phyloP scores from a whole-genome alignment of 2,797 vertebrate genomes.

The Periophthalmus magnuspinnatus region DNA sequence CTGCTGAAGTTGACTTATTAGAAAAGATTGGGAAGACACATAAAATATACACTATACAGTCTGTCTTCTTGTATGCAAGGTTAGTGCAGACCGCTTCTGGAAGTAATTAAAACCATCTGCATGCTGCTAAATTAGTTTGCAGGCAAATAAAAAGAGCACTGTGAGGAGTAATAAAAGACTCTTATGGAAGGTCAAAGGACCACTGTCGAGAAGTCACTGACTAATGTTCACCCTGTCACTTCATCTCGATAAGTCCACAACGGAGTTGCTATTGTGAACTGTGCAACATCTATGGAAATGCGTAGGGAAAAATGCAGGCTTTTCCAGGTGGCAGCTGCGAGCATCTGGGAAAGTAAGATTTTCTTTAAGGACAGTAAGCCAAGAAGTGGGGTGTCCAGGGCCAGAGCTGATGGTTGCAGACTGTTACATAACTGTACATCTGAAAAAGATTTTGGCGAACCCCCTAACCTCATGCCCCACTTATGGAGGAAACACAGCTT shows the following conservation, averaged over 20 bases:
- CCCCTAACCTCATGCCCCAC: slow-evolving; percentile 50
- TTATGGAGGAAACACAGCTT: slow-evolving; percentile 38
- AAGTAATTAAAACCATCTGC: slow-evolving; percentile 16
- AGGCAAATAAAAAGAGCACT: slow-evolving; percentile 12
- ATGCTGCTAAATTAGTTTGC: slow-evolving; percentile 4
- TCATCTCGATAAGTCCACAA: slow-evolving; percentile 20
- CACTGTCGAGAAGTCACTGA: slow-evolving; percentile 26
- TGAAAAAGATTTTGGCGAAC: slow-evolving; percentile 64
- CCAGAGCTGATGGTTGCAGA: slow-evolving; percentile 33
- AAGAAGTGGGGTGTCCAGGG: slow-evolving; percentile 31
- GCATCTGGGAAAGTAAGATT: slow-evolving; percentile 49
- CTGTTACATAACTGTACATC: slow-evolving; percentile 71
- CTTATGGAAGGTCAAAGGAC: slow-evolving; percentile 20
- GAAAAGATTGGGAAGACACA: not conserved
- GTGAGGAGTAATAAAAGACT: slow-evolving; percentile 12
- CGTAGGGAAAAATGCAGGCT: slow-evolving; percentile 33
- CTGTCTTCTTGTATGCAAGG: not conserved
- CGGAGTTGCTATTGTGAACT: slow-evolving; percentile 39
- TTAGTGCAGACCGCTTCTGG: not conserved
- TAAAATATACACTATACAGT: slow-evolving; percentile 2
- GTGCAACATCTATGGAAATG: slow-evolving; percentile 13
- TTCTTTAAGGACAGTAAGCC: not conserved
- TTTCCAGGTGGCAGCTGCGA: slow-evolving; percentile 50
- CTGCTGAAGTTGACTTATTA: slow-evolving; percentile 4
- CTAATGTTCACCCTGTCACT: slow-evolving; percentile 17